Evolutionary conservation across 2,797 vertebrate species (phyloP).

Genomic region (Threskiornis aethiopicus): DNA sequence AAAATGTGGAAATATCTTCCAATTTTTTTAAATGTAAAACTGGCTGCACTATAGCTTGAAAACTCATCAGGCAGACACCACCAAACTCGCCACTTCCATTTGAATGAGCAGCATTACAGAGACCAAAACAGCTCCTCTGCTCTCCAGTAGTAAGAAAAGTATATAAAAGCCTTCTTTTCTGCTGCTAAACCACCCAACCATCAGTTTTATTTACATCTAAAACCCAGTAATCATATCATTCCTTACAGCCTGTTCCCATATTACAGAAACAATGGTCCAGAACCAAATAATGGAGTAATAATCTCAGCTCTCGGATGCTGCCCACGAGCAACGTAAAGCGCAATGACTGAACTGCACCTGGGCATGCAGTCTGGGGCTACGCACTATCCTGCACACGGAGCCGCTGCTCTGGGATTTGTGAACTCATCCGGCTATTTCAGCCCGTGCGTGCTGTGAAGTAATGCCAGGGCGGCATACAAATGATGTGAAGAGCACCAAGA

Average conservation of each 20-base stretch:
- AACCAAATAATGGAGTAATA: background rate
- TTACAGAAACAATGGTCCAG: background rate
- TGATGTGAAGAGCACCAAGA: background rate
- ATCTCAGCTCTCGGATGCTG: background rate
- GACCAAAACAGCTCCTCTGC: background rate
- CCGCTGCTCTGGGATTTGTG: background rate
- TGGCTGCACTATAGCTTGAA: background rate
- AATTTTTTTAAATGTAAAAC: fast-evolving
- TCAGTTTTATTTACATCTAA: background rate
- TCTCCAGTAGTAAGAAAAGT: background rate
- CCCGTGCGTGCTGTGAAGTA: background rate
- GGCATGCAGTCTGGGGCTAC: background rate
- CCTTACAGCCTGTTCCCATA: background rate
- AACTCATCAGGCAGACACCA: background rate
- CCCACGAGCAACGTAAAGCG: fast-evolving
- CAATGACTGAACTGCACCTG: fast-evolving
- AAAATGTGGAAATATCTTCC: background rate
- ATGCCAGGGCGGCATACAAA: background rate
- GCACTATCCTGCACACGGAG: background rate
- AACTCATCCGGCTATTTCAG: background rate
- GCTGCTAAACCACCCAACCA: background rate
- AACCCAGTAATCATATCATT: background rate
- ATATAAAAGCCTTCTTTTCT: background rate
- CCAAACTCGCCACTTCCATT: background rate
- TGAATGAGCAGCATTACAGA: background rate